Conservation (phyloP, 2,797 vertebrate species). For the Centroberyx gerrardi region DNA sequence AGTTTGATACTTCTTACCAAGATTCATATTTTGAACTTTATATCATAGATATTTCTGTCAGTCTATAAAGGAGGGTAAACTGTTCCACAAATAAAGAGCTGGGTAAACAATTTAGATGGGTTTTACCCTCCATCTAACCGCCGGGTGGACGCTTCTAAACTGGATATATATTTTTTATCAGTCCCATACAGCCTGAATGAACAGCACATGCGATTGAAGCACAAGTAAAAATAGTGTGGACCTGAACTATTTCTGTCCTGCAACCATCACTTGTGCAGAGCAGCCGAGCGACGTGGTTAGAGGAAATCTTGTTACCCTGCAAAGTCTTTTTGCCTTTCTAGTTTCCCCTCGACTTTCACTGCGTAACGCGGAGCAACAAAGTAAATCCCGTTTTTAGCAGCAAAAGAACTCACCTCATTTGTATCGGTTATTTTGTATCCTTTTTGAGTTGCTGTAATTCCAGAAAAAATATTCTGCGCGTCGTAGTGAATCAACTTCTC, state of each 20-base stretch:
- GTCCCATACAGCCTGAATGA: constrained; percentile 42
- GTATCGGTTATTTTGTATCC: constrained; percentile 75
- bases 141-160: constrained; percentile 13
- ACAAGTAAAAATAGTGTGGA: constrained; percentile 58
- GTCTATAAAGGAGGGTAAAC: not conserved
- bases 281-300: constrained; percentile 59
- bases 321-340: constrained; percentile 68
- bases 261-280: constrained; percentile 65
- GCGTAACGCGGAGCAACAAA: constrained; percentile 63
- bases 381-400: constrained; percentile 38
- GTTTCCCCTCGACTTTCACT: constrained; percentile 62
- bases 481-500: constrained; percentile 79
- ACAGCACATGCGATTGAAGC: constrained; percentile 15
- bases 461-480: constrained; percentile 48
- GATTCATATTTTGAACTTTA: no score
- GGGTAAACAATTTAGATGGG: constrained; percentile 23
- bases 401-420: constrained; percentile 87
- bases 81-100: constrained; percentile 13
- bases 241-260: constrained; percentile 73
- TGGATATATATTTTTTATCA: constrained; percentile 2
- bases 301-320: constrained; percentile 56
- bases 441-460: constrained; percentile 71
- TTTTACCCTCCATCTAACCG: constrained; percentile 3
- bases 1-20: no score
- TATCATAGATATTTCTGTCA: no score